Percentiles rank a stretch among this genome's conserved stretches.
phyloP scores from a whole-genome alignment of 2,888 invertebrate species.

The Sipha maydis region DNA sequence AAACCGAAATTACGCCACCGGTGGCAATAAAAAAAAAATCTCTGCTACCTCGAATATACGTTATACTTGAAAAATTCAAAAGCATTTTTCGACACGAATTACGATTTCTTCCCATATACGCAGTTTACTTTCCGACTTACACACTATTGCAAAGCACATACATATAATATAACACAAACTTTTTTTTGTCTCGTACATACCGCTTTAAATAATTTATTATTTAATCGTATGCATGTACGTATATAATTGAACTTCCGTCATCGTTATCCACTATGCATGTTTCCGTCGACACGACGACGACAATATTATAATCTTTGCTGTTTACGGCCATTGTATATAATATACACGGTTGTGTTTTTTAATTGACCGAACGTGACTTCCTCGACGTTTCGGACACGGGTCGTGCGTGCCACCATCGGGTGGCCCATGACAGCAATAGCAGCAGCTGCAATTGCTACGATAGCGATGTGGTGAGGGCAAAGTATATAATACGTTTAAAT shows the following conservation, averaged over 20 bases:
- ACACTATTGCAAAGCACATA: too few relatives aligned
- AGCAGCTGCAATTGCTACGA: not conserved
- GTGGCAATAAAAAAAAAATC: too few relatives aligned
- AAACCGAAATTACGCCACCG: too few relatives aligned
- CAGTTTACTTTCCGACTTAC: too few relatives aligned
- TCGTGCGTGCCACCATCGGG: slow-evolving; percentile 44
- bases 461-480: not conserved
- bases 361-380: slow-evolving; percentile 60
- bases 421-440: slow-evolving; percentile 2
- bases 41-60: too few relatives aligned
- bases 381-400: slow-evolving; percentile 57
- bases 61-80: too few relatives aligned
- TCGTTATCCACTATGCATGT: slow-evolving; percentile 20
- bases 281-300: slow-evolving; percentile 46
- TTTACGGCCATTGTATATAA: slow-evolving; percentile 29
- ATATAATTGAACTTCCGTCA: slow-evolving; percentile 45
- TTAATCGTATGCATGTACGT: too few relatives aligned
- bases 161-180: too few relatives aligned
- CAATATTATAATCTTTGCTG: slow-evolving; percentile 45
- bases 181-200: too few relatives aligned
- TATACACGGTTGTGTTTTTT: slow-evolving; percentile 54
- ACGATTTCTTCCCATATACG: too few relatives aligned
- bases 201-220: too few relatives aligned
- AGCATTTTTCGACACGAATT: too few relatives aligned
- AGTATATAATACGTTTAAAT: not conserved